Conservation (phyloP, 1,140 invertebrate genomes). For the Eupeodes corollae region DNA sequence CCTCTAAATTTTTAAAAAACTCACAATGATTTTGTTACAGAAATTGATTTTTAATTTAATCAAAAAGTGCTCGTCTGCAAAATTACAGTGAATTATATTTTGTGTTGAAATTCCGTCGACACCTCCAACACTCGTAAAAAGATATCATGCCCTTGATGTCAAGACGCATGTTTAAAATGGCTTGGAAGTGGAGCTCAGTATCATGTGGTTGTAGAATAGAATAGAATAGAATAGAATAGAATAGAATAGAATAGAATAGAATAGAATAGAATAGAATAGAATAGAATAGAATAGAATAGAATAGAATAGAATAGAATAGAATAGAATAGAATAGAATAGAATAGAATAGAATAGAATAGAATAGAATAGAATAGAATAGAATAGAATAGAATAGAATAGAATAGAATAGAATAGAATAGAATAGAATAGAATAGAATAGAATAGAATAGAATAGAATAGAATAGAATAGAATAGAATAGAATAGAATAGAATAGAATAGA, state of each 20-base stretch:
- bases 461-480: no score
- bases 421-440: constrained; percentile 1
- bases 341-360: constrained; percentile 2
- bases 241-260: neutral
- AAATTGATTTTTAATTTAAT: no score
- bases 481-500: constrained; percentile 3
- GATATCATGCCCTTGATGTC: no score
- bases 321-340: constrained; percentile 5
- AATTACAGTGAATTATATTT: no score
- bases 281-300: constrained; percentile 4
- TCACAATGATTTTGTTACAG: no score
- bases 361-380: neutral
- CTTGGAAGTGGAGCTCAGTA: no score
- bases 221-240: constrained; percentile 1
- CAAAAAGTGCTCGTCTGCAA: no score
- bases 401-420: constrained; percentile 2
- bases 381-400: constrained; percentile 1
- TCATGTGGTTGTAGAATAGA: no score
- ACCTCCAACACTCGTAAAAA: no score
- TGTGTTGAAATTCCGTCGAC: no score
- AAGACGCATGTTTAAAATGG: no score
- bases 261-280: neutral
- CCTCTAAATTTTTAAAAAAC: no score
- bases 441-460: neutral
- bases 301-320: constrained; percentile 6